These are phyloP conservation scores for Recurvirostra avosetta DNA, from an alignment of 2,113 vertebrate species.

Conservation along the genomic window DNA sequence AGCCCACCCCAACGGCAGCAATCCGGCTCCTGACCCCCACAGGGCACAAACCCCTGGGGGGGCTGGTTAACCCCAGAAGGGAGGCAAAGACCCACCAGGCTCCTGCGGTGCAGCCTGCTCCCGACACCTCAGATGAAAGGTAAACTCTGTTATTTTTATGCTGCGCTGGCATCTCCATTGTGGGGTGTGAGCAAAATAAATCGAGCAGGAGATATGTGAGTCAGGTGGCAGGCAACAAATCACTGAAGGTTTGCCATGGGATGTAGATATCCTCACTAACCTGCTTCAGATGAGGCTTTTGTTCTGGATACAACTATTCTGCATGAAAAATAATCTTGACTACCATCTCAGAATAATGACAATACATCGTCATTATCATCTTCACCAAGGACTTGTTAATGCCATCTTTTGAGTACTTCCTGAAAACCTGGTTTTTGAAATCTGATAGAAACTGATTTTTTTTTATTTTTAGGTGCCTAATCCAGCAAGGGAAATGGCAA, in stretches of 20 bases:
- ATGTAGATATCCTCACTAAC: background rate
- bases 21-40: rapidly evolving
- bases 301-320: background rate
- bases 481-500: background rate
- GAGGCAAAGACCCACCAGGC: background rate
- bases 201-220: background rate
- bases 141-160: background rate
- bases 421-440: background rate
- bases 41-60: background rate
- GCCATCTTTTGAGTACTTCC: background rate
- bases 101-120: rapidly evolving
- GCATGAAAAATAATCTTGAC: background rate
- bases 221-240: background rate
- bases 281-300: background rate
- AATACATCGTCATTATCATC: background rate
- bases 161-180: background rate
- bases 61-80: background rate
- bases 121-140: background rate
- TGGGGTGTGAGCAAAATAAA: background rate
- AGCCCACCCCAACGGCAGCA: rapidly evolving
- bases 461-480: background rate
- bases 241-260: background rate
- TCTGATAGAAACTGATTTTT: background rate
- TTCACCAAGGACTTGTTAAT: background rate
- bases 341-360: background rate